Evolutionary conservation across 1,140 invertebrate species (phyloP), one percentile per base, ranked within the genome.

Genomic region (Solen grandis): DNA sequence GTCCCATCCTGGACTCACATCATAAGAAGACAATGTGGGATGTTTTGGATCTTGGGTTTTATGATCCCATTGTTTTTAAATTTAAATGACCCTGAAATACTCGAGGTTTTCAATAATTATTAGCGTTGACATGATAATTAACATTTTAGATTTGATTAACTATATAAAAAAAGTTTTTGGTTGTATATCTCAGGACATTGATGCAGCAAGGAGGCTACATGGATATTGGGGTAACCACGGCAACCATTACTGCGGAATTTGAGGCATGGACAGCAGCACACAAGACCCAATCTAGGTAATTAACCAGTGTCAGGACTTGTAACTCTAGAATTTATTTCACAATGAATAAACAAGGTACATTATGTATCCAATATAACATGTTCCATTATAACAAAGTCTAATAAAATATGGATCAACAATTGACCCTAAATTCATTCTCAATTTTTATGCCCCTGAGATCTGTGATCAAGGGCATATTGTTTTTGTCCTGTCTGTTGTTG

Each of bases 161-260:
- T n/a, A 46, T 46, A 19, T 8, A 10, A 46, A 46, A 19, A 10
- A 8, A 46, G 41, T 36, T 36, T 50, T 52, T 29, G 16, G 16
- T 52, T 22, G 10, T 10, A n/a, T 52, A 27, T 33, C 25, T 78
- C 75, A 80, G 77, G 33, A 31, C 25, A 36, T 8, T 63, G 31
- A 5, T 80, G 22, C 27, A 52, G 1, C 52, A 22, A n/a, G 52
- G 54, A 10, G 52, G 68, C 22, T 52, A 55, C 54, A 52, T 80
- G 29, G 77, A 80, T 41, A 50, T 80, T 80, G 68, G 66, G 52
- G 68, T 80, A 8, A 41, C 66, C 27, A 50, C 70, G 27, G 50
- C 66, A 25, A 66, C 16, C 5, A 80, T 80, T 31, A 33, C 46
- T 16, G 46, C 57, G 19, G 50, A 80, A 35, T 60, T 31, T 78